These are phyloP conservation scores for Pimephales promelas DNA, from an alignment of 2,113 vertebrate species.

Conservation along the genomic window DNA sequence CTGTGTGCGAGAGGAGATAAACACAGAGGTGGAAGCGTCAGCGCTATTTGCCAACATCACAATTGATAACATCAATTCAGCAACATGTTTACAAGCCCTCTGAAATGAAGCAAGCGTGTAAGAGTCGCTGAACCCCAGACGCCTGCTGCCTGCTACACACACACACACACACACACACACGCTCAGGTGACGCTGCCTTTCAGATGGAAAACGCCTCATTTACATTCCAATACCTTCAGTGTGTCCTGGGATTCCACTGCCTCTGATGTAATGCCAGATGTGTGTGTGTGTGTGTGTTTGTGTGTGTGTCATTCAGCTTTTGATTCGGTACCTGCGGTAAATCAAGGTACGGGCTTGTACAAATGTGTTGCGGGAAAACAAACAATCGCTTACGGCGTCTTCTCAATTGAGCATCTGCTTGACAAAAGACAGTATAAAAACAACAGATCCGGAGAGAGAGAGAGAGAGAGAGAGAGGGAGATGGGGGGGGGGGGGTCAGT, in stretches of 20 bases:
- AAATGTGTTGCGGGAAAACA: not conserved
- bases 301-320: not conserved
- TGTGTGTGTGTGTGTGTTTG: conserved; percentile 7
- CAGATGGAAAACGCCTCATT: conserved; percentile 27
- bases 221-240: conserved; percentile 22
- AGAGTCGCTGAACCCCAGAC: conserved; percentile 43
- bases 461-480: not conserved
- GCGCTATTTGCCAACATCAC: conserved; percentile 98
- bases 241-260: not conserved
- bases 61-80: conserved; percentile 95
- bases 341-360: conserved; percentile 1
- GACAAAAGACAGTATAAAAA: not conserved
- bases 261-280: conserved; percentile 1
- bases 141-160: conserved; percentile 5
- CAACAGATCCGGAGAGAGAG: not conserved
- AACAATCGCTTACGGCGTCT: not conserved
- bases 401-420: not conserved
- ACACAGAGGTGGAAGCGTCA: conserved; percentile 94
- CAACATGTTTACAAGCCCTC: conserved; percentile 92
- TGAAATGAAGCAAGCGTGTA: conserved; percentile 78
- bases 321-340: not conserved
- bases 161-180: not conserved
- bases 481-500: not conserved
- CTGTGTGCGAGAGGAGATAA: conserved; percentile 97
- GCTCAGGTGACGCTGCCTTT: conserved; percentile 27